Evolutionary conservation across 2,888 invertebrate genomes (phyloP).

Genomic region (Altica lythri): DNA sequence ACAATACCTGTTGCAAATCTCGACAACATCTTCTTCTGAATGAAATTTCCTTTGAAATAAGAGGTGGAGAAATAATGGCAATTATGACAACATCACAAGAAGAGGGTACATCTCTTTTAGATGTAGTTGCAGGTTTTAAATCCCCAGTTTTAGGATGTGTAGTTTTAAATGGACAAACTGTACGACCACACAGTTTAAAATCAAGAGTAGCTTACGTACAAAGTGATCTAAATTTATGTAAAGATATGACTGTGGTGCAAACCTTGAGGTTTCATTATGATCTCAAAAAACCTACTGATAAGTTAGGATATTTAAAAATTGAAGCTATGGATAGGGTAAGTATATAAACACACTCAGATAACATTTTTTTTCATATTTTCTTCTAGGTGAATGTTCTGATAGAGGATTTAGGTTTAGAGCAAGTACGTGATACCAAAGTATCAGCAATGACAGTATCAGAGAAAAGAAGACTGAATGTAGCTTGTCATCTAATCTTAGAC

Average conservation of each 20-base stretch:
- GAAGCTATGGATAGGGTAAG: slow-evolving; percentile 76
- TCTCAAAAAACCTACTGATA: slow-evolving; percentile 67
- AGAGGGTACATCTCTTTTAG: slow-evolving; percentile 85
- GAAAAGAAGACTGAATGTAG: slow-evolving; percentile 83
- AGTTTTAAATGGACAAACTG: slow-evolving; percentile 83
- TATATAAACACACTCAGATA: too few species aligned
- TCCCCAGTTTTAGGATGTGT: slow-evolving; percentile 72
- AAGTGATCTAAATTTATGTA: slow-evolving; percentile 76
- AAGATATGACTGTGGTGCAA: slow-evolving; percentile 88
- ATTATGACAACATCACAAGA: slow-evolving; percentile 86
- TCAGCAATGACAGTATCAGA: slow-evolving; percentile 87
- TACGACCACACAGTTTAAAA: slow-evolving; percentile 71
- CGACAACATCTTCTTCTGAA: slow-evolving; percentile 57
- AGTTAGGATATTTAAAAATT: slow-evolving; percentile 68
- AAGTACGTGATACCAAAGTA: slow-evolving; percentile 86
- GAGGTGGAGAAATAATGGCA: slow-evolving; percentile 89
- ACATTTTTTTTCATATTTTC: slow-evolving; percentile 18
- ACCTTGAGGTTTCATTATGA: slow-evolving; percentile 84
- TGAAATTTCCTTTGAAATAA: slow-evolving; percentile 83
- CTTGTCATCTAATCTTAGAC: slow-evolving; percentile 84
- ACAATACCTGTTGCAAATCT: slow-evolving; percentile 41
- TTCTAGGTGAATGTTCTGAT: slow-evolving; percentile 83
- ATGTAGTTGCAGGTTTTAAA: slow-evolving; percentile 79
- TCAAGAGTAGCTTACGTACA: slow-evolving; percentile 77
- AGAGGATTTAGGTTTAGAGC: slow-evolving; percentile 88